phyloP scores from a whole-genome alignment of 2,113 vertebrate genomes.

The Coptodon bakossiorum region DNA sequence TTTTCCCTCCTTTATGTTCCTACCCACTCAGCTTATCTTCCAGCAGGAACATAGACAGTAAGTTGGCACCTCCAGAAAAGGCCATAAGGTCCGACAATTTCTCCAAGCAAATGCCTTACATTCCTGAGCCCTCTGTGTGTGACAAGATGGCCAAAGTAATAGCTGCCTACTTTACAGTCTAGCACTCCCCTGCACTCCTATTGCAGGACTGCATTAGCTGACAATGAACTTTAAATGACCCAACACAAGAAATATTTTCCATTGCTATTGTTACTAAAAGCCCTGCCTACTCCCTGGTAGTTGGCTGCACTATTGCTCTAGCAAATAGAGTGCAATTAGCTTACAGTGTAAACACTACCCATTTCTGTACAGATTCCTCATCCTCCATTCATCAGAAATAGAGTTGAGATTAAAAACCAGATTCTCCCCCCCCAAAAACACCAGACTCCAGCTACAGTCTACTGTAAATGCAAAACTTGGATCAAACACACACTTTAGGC shows the following conservation, averaged over 20 bases:
- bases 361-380: not conserved
- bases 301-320: not conserved
- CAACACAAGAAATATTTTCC: slow-evolving; percentile 44
- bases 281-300: not conserved
- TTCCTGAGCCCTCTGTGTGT: slow-evolving; percentile 41
- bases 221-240: slow-evolving; percentile 60
- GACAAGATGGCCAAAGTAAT: slow-evolving; percentile 3
- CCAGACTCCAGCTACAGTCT: not conserved
- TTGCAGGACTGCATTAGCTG: slow-evolving; percentile 32
- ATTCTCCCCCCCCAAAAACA: not conserved
- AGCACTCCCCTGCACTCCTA: slow-evolving; percentile 1
- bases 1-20: not conserved
- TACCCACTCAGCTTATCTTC: slow-evolving; percentile 36
- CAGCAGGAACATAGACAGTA: slow-evolving; percentile 35
- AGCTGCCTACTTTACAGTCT: slow-evolving; percentile 1
- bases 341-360: not conserved
- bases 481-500: not conserved
- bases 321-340: not conserved
- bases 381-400: not conserved
- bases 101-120: slow-evolving; percentile 45
- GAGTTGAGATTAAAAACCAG: not conserved
- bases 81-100: slow-evolving; percentile 34
- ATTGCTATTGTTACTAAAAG: slow-evolving; percentile 34
- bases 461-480: not conserved
- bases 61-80: slow-evolving; percentile 55